Percentiles rank a stretch among this genome's conserved stretches.
phyloP scores from a whole-genome alignment of 2,888 invertebrate genomes.

The Hecatera dysodea region DNA sequence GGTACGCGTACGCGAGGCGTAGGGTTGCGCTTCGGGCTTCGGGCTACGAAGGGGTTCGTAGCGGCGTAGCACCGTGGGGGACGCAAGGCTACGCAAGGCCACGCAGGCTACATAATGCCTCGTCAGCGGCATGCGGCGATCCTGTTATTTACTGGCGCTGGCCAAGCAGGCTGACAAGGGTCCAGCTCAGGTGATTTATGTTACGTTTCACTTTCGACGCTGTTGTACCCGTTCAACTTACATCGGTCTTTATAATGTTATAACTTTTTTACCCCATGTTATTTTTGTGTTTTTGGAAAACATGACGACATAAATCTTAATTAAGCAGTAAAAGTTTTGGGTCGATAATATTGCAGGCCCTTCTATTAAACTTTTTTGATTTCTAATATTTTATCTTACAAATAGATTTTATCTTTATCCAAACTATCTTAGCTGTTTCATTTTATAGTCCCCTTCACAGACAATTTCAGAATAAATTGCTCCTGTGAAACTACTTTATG shows the following conservation, averaged over 20 bases:
- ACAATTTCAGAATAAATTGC: conserved; percentile 5
- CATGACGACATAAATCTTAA: not conserved
- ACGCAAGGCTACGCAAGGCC: conserved; percentile 12
- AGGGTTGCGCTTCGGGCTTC: conserved; percentile 33
- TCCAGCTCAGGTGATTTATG: conserved; percentile 86
- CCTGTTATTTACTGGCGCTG: conserved; percentile 81
- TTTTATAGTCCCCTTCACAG: not conserved
- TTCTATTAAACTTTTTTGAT: not conserved
- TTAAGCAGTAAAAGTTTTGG: not conserved
- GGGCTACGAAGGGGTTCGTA: conserved; percentile 31
- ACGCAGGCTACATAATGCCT: conserved; percentile 61
- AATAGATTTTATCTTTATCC: not conserved
- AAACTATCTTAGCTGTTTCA: not conserved
- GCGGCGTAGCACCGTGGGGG: conserved; percentile 22
- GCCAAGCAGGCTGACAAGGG: conserved; percentile 81
- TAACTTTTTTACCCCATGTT: conserved; percentile 35
- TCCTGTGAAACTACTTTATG: conserved; percentile 26
- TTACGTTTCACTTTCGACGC: conserved; percentile 82
- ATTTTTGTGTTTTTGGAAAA: conserved; percentile 15
- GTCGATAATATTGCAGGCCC: not conserved
- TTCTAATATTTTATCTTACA: not conserved
- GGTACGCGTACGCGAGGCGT: conserved; percentile 16
- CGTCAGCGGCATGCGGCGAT: conserved; percentile 77
- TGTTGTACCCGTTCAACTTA: conserved; percentile 74
- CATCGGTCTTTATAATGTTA: conserved; percentile 49